These are phyloP conservation scores for Polyommatus icarus DNA, from an alignment of 2,888 invertebrate genomes.

Conservation along the genomic window DNA sequence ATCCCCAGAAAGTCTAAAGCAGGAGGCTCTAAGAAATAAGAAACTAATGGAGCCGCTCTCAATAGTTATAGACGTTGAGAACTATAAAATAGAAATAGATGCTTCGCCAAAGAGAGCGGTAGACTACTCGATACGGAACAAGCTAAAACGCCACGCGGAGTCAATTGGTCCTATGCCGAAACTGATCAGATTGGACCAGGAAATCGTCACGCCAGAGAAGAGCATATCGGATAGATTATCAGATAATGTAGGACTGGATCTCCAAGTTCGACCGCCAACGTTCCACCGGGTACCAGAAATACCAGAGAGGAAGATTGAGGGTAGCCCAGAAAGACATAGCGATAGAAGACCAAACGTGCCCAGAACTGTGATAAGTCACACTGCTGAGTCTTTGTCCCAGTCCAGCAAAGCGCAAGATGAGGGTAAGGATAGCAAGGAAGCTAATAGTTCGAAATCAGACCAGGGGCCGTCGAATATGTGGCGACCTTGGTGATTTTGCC, in stretches of 20 bases:
- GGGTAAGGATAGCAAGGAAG: conserved; percentile 49
- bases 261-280: not conserved
- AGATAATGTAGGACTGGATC: conserved; percentile 27
- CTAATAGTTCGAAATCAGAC: conserved; percentile 58
- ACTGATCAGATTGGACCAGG: conserved; percentile 53
- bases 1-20: conserved; percentile 66
- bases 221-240: conserved; percentile 33
- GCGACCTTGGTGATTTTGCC: conserved; percentile 63
- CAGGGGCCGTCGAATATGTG: conserved; percentile 70
- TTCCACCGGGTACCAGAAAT: not conserved
- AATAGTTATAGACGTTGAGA: conserved; percentile 74
- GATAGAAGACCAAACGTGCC: conserved; percentile 44
- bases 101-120: conserved; percentile 74
- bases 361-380: conserved; percentile 70
- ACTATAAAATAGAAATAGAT: conserved; percentile 73
- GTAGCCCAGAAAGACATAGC: conserved; percentile 35
- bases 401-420: conserved; percentile 43
- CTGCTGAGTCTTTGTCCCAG: conserved; percentile 66
- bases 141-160: conserved; percentile 63
- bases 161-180: conserved; percentile 62
- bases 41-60: conserved; percentile 73
- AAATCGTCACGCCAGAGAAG: conserved; percentile 45
- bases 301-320: not conserved
- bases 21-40: conserved; percentile 60
- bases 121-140: conserved; percentile 70